Evolutionary conservation across 1,140 invertebrate genomes (phyloP), one percentile per base, ranked within the genome.

Genomic region (Tribolium castaneum): DNA sequence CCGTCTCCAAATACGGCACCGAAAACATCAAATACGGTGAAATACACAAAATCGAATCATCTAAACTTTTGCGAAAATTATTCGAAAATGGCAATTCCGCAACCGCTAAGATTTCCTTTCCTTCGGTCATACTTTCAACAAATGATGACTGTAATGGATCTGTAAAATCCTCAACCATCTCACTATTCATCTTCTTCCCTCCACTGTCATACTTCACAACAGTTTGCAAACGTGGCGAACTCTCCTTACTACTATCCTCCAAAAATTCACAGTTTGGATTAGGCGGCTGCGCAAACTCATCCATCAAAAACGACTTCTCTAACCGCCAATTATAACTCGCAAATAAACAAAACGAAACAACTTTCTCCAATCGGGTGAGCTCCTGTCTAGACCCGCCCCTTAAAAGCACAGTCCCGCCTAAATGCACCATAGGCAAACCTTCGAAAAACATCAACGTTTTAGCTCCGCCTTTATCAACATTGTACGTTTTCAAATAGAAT

Each of bases 361-460:
- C 94, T 75, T 90, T 88, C 86, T 99, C 99, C 0, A 98, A 91
- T 84, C 92, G 91, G 7, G 91, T 90, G 5, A 99, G 88, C 86
- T 99, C 97, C 6, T 87, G 84, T 62, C 92, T 87, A 0, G 91
- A 90, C 2, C 91, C 94, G 0, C 98, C 98, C 34, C 96, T 90
- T 0, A 99, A 85, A 5, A 98, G 85, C 30, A 99, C 93, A 0
- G 97, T 97, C 83, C 95, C 97, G 0, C 97, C 97, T 0, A 98
- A 89, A 81, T 96, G 91, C 0, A 94, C 91, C 84, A 90, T 90
- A 0, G 93, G 91, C 84, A 97, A 96, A 1, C 97, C 96, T 87
- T 99, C 97, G 81, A 99, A 94, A 80, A 96, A 95, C 95, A 99
- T 96, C 1, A 99, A 86, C 0, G 95, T 97, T 90, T 98, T 99